These are phyloP conservation scores for Orussus abietinus DNA, from an alignment of 1,140 invertebrate species.

Conservation along the genomic window DNA sequence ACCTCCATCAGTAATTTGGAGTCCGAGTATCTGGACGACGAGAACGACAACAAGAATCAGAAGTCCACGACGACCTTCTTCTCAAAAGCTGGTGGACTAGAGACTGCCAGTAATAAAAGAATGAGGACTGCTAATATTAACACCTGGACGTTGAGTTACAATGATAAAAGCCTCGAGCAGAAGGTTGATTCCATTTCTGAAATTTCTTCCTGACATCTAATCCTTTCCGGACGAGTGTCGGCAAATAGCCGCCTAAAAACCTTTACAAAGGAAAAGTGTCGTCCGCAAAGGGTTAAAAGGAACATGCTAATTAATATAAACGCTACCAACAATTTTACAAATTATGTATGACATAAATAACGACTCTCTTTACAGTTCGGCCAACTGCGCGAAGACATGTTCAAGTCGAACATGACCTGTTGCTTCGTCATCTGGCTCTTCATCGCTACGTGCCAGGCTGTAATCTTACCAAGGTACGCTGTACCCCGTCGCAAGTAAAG, in stretches of 20 bases:
- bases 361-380: conserved; percentile 63
- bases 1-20: conserved; percentile 52
- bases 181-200: conserved; percentile 51
- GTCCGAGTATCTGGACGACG: conserved; percentile 48
- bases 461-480: conserved; percentile 76
- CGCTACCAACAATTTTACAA: background rate
- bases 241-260: too few species aligned
- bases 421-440: conserved; percentile 88
- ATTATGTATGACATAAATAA: background rate
- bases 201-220: background rate
- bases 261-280: too few species aligned
- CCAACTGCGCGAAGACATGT: conserved; percentile 87
- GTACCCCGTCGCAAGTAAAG: too few species aligned
- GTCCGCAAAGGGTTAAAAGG: too few species aligned
- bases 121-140: conserved; percentile 86
- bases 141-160: conserved; percentile 81
- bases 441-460: conserved; percentile 73
- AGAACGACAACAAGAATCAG: conserved; percentile 36
- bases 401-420: conserved; percentile 91
- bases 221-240: too few species aligned
- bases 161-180: conserved; percentile 66
- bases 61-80: conserved; percentile 44
- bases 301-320: background rate
- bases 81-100: conserved; percentile 84
- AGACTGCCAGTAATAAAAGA: conserved; percentile 88